Percentiles rank a stretch among this genome's conserved stretches.
Evolutionary conservation across 2,113 vertebrate genomes (phyloP).

Genomic region (Seriola rivoliana): DNA sequence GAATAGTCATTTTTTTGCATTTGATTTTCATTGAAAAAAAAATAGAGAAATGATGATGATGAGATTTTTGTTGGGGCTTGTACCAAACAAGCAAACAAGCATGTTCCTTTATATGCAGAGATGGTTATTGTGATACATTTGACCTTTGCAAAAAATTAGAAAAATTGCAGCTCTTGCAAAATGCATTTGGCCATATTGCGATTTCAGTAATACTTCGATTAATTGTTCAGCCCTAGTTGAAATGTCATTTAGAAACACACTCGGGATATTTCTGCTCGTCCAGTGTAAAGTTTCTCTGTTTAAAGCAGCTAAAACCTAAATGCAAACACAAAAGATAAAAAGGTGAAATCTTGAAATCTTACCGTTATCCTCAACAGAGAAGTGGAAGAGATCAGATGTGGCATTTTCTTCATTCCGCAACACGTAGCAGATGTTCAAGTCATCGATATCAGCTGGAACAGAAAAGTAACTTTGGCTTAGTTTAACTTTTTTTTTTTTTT

Average conservation of each 20-base stretch:
- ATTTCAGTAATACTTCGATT: too few relatives aligned
- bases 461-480: neutral
- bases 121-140: too few relatives aligned
- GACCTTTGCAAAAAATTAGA: too few relatives aligned
- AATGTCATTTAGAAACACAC: slow-evolving; percentile 33
- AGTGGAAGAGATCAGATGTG: slow-evolving; percentile 91
- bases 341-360: slow-evolving; percentile 81
- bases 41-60: too few relatives aligned
- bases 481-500: neutral
- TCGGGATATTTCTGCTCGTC: neutral
- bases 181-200: too few relatives aligned
- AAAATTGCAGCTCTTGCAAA: too few relatives aligned
- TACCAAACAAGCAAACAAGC: too few relatives aligned
- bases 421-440: slow-evolving; percentile 94
- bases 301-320: neutral
- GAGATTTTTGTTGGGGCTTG: too few relatives aligned
- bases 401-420: slow-evolving; percentile 88
- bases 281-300: neutral
- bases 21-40: too few relatives aligned
- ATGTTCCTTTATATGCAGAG: too few relatives aligned
- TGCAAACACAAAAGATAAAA: slow-evolving; percentile 4
- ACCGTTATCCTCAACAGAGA: slow-evolving; percentile 92
- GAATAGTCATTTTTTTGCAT: too few relatives aligned
- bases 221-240: neutral
- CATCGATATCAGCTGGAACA: slow-evolving; percentile 90